Percentiles rank a stretch among this genome's conserved stretches.
phyloP scores from a whole-genome alignment of 2,797 vertebrate genomes.

The Eremophila alpestris region DNA sequence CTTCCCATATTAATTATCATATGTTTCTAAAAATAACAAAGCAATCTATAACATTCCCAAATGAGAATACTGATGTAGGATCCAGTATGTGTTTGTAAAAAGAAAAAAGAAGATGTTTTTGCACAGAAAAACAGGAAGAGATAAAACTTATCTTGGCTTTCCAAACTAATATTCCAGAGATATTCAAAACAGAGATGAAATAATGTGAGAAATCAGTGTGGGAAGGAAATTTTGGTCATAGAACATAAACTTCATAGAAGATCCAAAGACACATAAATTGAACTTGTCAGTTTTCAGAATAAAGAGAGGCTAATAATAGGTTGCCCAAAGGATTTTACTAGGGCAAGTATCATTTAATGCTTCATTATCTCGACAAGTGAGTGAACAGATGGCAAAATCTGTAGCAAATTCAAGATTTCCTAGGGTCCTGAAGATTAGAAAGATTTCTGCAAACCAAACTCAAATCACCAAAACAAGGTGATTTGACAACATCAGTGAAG shows the following conservation, averaged over 20 bases:
- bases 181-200: constrained; percentile 21
- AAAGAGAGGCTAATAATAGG: constrained; percentile 34
- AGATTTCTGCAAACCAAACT: constrained; percentile 11
- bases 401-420: constrained; percentile 16
- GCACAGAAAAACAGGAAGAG: background rate
- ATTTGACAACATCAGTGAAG: constrained; percentile 15
- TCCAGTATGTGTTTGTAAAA: background rate
- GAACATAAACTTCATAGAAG: constrained; percentile 2
- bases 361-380: constrained; percentile 48
- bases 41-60: background rate
- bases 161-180: background rate
- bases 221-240: constrained; percentile 33
- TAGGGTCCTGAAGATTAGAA: background rate
- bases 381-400: constrained; percentile 54
- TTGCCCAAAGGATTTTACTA: constrained; percentile 7
- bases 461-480: background rate
- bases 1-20: background rate
- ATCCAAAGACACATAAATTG: constrained; percentile 11
- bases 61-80: background rate
- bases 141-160: constrained; percentile 32
- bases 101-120: background rate
- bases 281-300: constrained; percentile 23
- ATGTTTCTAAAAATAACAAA: background rate
- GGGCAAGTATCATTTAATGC: constrained; percentile 45
- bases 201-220: background rate